Percentiles rank a stretch among this genome's conserved stretches.
Evolutionary conservation across 2,888 invertebrate species (phyloP).

Genomic region (Limnephilus auricula): DNA sequence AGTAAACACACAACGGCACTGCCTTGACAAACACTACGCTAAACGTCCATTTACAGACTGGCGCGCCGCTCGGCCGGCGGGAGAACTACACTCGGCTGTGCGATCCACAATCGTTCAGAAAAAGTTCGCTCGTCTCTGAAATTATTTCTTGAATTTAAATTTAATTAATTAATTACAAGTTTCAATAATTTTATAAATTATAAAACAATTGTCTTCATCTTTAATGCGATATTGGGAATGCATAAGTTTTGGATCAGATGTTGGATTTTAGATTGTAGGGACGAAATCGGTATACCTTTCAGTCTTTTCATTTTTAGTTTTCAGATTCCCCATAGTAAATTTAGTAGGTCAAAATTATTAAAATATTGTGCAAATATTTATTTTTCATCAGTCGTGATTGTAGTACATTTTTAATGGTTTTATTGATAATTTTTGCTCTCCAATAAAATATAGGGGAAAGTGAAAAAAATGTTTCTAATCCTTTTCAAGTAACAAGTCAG

Average conservation of each 20-base stretch:
- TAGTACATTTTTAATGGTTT: background rate
- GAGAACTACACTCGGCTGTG: slow-evolving; percentile 30
- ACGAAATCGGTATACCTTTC: background rate
- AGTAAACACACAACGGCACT: slow-evolving; percentile 82
- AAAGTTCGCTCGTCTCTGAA: slow-evolving; percentile 6
- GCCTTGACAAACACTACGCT: slow-evolving; percentile 82
- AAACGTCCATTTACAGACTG: slow-evolving; percentile 83
- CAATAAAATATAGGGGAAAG: background rate
- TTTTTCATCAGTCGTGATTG: background rate
- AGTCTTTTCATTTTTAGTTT: background rate
- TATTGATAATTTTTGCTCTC: background rate
- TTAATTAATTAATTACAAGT: background rate
- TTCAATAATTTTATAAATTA: background rate
- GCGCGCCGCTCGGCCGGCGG: slow-evolving; percentile 75
- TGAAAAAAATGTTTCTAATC: background rate
- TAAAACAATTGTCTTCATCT: background rate
- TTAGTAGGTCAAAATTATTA: background rate
- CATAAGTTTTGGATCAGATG: background rate
- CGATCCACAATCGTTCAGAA: slow-evolving; percentile 10
- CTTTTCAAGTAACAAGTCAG: background rate
- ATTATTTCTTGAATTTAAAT: background rate
- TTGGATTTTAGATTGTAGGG: background rate
- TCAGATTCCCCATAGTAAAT: background rate
- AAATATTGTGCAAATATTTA: background rate
- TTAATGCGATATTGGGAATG: background rate